Conservation (phyloP, 1,140 invertebrate species). For the Planococcus citri region DNA sequence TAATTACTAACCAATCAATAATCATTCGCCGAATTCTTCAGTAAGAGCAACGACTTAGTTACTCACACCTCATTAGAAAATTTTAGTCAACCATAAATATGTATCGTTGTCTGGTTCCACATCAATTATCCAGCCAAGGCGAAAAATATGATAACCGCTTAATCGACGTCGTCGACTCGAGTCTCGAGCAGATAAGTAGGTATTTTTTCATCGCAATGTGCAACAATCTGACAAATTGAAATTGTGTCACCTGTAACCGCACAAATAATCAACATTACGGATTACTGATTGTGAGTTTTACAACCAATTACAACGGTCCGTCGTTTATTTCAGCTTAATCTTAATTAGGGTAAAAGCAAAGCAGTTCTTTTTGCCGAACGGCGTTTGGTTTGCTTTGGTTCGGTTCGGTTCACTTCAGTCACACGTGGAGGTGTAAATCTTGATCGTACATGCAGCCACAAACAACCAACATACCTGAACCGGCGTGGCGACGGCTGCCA, state of each 20-base stretch:
- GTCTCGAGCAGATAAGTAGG: no score
- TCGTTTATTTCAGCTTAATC: not conserved
- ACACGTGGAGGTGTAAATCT: constrained; percentile 2
- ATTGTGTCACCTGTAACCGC: not conserved
- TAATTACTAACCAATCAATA: no score
- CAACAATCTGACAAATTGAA: not conserved
- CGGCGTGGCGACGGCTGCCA: no score
- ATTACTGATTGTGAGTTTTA: not conserved
- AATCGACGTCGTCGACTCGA: no score
- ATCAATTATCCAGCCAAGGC: not conserved
- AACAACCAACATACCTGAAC: not conserved
- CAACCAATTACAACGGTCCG: not conserved
- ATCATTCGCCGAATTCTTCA: no score
- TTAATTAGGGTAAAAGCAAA: constrained; percentile 4
- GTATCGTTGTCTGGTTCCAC: no score
- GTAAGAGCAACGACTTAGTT: no score
- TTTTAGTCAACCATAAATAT: no score
- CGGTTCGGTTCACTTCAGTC: not conserved
- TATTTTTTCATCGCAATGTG: not conserved
- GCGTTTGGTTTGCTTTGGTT: no score
- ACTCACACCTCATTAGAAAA: no score
- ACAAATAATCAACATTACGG: not conserved
- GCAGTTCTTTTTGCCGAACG: not conserved
- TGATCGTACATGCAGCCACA: not conserved
- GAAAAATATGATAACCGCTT: not conserved